Evolutionary conservation across 2,888 invertebrate species (phyloP).

Genomic region (Andrena bicolor): DNA sequence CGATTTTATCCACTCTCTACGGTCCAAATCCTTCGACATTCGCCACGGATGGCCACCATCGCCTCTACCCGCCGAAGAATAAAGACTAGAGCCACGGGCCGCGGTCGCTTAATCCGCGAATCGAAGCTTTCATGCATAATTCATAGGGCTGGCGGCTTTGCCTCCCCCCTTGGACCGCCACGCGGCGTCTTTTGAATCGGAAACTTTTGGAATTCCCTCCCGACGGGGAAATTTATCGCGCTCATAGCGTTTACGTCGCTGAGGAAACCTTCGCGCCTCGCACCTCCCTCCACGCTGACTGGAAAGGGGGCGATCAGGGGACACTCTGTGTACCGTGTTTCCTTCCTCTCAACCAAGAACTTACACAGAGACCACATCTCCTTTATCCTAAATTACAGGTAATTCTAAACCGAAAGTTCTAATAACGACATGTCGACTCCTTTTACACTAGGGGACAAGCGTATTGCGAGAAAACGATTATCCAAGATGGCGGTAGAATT

Average conservation of each 20-base stretch:
- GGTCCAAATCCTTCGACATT: constrained; percentile 74
- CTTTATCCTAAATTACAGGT: not conserved
- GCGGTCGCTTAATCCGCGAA: constrained; percentile 83
- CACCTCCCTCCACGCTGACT: constrained; percentile 21
- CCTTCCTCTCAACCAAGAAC: not conserved
- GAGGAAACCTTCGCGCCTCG: constrained; percentile 63
- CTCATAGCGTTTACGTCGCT: constrained; percentile 75
- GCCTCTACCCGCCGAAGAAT: constrained; percentile 72
- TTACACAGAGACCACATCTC: not conserved
- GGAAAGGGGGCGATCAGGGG: not conserved
- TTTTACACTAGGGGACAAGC: no score
- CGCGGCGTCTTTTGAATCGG: constrained; percentile 79
- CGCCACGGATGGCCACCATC: constrained; percentile 73
- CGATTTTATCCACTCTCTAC: constrained; percentile 73
- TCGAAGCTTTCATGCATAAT: constrained; percentile 84
- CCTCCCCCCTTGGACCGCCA: constrained; percentile 49
- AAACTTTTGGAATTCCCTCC: constrained; percentile 80
- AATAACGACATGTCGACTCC: no score
- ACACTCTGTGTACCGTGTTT: not conserved
- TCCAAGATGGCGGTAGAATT: no score
- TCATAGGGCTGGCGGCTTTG: constrained; percentile 73
- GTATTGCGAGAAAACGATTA: no score
- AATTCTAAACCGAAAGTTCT: not conserved
- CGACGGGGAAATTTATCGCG: constrained; percentile 80
- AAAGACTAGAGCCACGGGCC: constrained; percentile 75